Evolutionary conservation across 2,797 vertebrate genomes (phyloP).

Genomic region (Argya squamiceps): DNA sequence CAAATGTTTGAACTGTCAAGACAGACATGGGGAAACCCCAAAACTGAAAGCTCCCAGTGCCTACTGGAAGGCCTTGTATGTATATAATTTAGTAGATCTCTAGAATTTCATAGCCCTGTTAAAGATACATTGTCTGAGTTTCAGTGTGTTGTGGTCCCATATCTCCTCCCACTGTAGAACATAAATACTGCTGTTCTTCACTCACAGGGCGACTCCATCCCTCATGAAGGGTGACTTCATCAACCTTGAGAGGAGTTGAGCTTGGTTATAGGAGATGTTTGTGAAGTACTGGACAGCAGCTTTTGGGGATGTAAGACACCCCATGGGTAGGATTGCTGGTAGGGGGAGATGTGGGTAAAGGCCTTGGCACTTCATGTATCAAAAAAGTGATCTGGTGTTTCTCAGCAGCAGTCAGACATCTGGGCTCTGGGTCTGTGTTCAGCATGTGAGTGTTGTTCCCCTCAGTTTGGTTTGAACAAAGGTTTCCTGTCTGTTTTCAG

Average conservation of each 20-base stretch:
- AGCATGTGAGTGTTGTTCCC: neutral
- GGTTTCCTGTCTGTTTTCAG: constrained; percentile 58
- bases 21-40: neutral
- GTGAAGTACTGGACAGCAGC: neutral
- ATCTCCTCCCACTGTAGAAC: neutral
- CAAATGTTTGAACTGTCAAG: neutral
- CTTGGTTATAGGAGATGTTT: neutral
- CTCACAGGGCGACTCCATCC: neutral
- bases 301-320: neutral
- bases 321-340: neutral
- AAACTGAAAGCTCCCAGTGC: neutral
- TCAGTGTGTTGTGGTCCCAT: neutral
- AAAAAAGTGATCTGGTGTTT: neutral
- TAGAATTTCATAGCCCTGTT: neutral
- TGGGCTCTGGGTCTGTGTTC: neutral
- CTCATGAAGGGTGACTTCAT: neutral
- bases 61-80: neutral
- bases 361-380: neutral
- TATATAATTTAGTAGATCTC: neutral
- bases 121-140: neutral
- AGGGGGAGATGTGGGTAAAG: neutral
- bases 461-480: constrained; percentile 17
- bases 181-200: neutral
- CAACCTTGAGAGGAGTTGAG: neutral
- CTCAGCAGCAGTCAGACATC: neutral